Percentiles rank a stretch among this genome's conserved stretches.
phyloP scores from a whole-genome alignment of 2,113 vertebrate species.

The Brachyhypopomus occidentalis region DNA sequence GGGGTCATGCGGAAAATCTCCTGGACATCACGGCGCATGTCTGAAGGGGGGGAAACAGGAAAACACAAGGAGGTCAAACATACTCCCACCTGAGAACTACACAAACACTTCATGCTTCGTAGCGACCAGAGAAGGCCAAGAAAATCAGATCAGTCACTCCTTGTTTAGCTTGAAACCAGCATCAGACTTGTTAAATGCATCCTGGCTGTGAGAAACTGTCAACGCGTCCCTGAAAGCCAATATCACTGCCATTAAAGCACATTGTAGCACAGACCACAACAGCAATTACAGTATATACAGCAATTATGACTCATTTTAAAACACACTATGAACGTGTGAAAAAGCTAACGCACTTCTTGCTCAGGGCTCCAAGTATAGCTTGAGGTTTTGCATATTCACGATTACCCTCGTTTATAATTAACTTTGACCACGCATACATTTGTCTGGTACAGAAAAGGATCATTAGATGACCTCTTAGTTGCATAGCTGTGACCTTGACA shows the following conservation, averaged over 20 bases:
- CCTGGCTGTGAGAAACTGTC: neutral
- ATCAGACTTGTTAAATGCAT: neutral
- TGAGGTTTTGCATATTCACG: neutral
- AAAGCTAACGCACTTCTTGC: neutral
- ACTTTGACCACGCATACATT: neutral
- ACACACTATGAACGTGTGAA: neutral
- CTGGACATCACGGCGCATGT: constrained; percentile 86
- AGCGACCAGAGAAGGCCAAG: neutral
- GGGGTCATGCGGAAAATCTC: constrained; percentile 87
- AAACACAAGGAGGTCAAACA: neutral
- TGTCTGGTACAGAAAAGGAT: neutral
- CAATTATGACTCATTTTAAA: neutral
- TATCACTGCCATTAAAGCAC: neutral
- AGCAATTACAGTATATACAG: neutral
- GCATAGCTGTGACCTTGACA: neutral
- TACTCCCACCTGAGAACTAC: neutral
- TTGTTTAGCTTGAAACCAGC: neutral
- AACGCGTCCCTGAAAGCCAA: neutral
- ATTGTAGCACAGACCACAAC: neutral
- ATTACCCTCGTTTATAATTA: neutral
- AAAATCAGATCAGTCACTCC: neutral
- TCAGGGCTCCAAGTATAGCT: neutral
- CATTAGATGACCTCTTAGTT: neutral
- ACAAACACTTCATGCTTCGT: neutral
- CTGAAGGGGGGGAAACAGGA: constrained; percentile 56